phyloP scores from a whole-genome alignment of 2,113 vertebrate genomes.

The Nesospiza acunhae region DNA sequence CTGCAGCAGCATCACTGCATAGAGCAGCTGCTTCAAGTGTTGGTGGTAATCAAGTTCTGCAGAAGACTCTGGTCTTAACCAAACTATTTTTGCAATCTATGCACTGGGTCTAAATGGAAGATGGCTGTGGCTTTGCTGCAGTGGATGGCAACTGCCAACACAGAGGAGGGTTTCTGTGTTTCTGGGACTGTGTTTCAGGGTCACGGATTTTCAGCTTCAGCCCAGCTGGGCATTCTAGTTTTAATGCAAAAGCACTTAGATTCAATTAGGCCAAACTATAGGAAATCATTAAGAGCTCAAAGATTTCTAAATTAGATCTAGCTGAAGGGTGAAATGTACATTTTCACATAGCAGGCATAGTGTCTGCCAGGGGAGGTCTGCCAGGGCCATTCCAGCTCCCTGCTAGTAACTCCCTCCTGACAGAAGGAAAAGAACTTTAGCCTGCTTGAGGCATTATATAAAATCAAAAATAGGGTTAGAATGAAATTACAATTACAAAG shows the following conservation, averaged over 20 bases:
- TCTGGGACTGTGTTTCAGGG: background rate
- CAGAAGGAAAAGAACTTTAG: background rate
- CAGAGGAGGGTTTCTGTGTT: background rate
- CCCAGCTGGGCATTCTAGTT: background rate
- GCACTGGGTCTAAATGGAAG: background rate
- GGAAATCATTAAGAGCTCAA: conserved; percentile 42
- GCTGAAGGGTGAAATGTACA: conserved; percentile 9
- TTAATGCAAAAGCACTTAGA: background rate
- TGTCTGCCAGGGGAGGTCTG: background rate
- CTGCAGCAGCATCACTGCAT: background rate
- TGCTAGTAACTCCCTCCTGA: conserved; percentile 8
- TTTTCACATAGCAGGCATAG: background rate
- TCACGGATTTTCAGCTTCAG: background rate
- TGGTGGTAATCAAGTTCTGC: background rate
- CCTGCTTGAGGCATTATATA: background rate
- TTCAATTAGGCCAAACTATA: conserved; percentile 44
- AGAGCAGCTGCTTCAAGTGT: background rate
- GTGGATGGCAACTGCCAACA: background rate
- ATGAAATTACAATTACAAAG: conserved; percentile 10
- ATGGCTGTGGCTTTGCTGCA: background rate
- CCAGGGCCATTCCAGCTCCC: background rate
- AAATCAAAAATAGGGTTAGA: conserved; percentile 14
- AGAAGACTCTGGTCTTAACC: background rate
- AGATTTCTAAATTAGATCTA: conserved; percentile 51
- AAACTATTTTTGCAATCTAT: background rate